Percentiles rank a stretch among this genome's conserved stretches.
phyloP scores from a whole-genome alignment of 2,888 invertebrate genomes.

The Melieria omissa region DNA sequence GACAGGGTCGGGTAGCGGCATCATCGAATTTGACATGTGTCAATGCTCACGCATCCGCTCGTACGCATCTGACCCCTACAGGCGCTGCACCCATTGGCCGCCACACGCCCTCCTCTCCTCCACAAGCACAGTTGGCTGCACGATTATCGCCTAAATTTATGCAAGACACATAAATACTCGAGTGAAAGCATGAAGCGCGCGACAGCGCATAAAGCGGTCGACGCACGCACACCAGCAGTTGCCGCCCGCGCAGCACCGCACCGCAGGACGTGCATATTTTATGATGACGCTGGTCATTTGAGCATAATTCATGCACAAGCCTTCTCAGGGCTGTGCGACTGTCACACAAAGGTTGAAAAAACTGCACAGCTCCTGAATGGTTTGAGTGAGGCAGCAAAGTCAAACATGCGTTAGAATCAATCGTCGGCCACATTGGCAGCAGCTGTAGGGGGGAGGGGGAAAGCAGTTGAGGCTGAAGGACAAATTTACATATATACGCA shows the following conservation, averaged over 20 bases:
- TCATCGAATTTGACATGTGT: slow-evolving; percentile 17
- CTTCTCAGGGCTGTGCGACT: background rate
- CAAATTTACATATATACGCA: too few species aligned
- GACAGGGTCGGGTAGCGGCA: too few species aligned
- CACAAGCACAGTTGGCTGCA: background rate
- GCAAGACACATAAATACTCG: slow-evolving; percentile 34
- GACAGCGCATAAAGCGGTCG: background rate
- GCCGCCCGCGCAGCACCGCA: slow-evolving; percentile 9
- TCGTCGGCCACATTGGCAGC: too few species aligned
- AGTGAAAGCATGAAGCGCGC: slow-evolving; percentile 4
- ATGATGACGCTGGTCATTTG: slow-evolving; percentile 28
- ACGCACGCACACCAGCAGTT: background rate
- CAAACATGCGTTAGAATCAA: too few species aligned
- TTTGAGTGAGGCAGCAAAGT: too few species aligned
- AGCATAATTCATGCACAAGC: slow-evolving; percentile 22
- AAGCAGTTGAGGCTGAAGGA: too few species aligned
- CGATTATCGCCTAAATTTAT: slow-evolving; percentile 37
- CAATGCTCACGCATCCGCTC: background rate
- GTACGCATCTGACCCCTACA: too few species aligned
- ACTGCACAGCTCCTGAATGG: too few species aligned
- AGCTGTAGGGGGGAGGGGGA: too few species aligned
- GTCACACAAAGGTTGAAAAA: too few species aligned
- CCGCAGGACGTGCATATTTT: slow-evolving; percentile 11
- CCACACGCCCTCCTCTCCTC: background rate
- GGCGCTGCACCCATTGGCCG: background rate